phyloP scores from a whole-genome alignment of 2,113 vertebrate species.

The Syngnathus scovelli region DNA sequence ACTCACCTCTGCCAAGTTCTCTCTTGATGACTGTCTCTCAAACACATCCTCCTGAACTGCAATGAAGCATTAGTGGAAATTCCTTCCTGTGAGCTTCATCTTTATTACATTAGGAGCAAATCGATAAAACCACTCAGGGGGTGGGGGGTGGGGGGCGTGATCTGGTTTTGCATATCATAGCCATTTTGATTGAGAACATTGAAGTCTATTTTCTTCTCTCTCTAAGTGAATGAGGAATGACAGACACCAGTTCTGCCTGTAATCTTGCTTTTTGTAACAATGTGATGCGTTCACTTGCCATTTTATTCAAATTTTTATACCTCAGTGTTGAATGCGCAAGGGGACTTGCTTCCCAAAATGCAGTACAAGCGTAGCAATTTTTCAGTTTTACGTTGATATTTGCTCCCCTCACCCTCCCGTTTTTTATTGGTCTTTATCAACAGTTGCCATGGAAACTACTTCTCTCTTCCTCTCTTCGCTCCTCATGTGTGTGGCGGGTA shows the following conservation, averaged over 20 bases:
- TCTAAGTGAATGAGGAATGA: background rate
- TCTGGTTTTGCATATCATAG: background rate
- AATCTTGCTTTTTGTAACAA: background rate
- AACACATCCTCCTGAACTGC: background rate
- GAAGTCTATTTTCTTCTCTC: background rate
- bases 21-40: background rate
- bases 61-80: background rate
- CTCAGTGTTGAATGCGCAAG: background rate
- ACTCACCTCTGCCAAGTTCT: background rate
- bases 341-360: background rate
- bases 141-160: background rate
- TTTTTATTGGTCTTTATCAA: slow-evolving; percentile 34
- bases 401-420: slow-evolving; percentile 20
- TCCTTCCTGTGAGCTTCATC: background rate
- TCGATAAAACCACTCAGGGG: background rate
- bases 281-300: background rate
- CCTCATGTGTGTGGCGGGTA: slow-evolving; percentile 79
- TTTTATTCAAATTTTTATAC: background rate
- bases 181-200: background rate
- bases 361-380: background rate
- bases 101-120: background rate
- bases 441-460: slow-evolving; percentile 86
- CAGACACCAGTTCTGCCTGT: background rate
- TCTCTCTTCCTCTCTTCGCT: slow-evolving; percentile 83
- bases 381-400: slow-evolving; percentile 17